Evolutionary conservation across 2,888 invertebrate genomes (phyloP).

Genomic region (Tachystola acroxantha): DNA sequence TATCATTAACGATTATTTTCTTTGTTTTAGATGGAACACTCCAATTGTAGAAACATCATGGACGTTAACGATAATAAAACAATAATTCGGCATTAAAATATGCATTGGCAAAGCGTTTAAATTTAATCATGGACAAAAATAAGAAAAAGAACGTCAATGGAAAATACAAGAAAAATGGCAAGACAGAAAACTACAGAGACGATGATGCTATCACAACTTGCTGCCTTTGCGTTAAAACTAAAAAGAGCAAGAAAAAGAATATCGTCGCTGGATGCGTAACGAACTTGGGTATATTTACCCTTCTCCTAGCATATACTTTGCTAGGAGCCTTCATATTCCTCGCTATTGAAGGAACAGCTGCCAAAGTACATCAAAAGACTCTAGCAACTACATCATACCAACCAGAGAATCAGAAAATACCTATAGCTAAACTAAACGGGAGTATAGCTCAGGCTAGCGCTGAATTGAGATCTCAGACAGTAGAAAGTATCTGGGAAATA

Average conservation of each 20-base stretch:
- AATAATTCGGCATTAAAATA: conserved; percentile 19
- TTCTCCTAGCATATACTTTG: conserved; percentile 87
- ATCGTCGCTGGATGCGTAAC: conserved; percentile 84
- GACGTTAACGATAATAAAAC: neutral
- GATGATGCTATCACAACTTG: conserved; percentile 65
- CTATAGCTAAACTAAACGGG: conserved; percentile 51
- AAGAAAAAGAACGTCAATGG: conserved; percentile 69
- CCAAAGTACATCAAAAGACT: conserved; percentile 72
- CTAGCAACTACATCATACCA: conserved; percentile 70
- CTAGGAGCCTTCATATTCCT: conserved; percentile 89
- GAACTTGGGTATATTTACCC: conserved; percentile 88
- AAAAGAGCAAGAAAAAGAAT: conserved; percentile 67
- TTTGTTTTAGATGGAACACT: conserved; percentile 35
- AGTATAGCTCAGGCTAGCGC: conserved; percentile 62
- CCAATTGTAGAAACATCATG: neutral
- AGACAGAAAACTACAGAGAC: conserved; percentile 49
- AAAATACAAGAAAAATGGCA: conserved; percentile 66
- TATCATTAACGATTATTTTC: conserved; percentile 14
- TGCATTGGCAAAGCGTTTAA: conserved; percentile 14
- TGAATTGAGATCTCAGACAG: conserved; percentile 78
- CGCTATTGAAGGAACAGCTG: conserved; percentile 86
- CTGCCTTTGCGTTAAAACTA: conserved; percentile 70
- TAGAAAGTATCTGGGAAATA: conserved; percentile 95
- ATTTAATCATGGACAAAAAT: conserved; percentile 62
- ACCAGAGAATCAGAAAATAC: conserved; percentile 52